A percentile compares a stretch with the other conserved stretches of the same genome.
Evolutionary conservation across 1,140 invertebrate species (phyloP).

Genomic region (Lucilia sericata): DNA sequence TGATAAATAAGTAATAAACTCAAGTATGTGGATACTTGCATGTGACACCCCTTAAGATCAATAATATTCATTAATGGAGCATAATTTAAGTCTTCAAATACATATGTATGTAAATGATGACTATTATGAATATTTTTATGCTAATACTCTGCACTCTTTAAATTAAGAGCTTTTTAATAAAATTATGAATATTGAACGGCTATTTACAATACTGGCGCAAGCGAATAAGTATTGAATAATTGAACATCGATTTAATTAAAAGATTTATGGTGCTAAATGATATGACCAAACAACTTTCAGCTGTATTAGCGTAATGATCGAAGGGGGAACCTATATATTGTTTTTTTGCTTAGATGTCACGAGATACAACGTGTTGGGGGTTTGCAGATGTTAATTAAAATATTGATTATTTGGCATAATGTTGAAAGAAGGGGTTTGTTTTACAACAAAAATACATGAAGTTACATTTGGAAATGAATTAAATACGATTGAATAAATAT

Average conservation of each 20-base stretch:
- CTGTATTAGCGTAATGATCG: not conserved
- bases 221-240: not conserved
- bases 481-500: not conserved
- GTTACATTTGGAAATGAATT: not conserved
- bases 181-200: slow-evolving; percentile 12
- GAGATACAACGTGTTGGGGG: not conserved
- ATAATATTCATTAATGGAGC: too few relatives aligned
- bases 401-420: slow-evolving; percentile 14
- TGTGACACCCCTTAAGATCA: too few relatives aligned
- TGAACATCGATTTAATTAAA: slow-evolving; percentile 35
- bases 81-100: too few relatives aligned
- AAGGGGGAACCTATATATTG: slow-evolving; percentile 8
- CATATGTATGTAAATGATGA: not conserved
- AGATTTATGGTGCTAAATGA: slow-evolving; percentile 28
- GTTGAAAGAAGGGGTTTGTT: slow-evolving; percentile 16
- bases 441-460: not conserved
- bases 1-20: too few relatives aligned
- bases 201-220: not conserved
- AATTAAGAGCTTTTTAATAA: slow-evolving; percentile 1
- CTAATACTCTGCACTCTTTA: not conserved
- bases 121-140: not conserved
- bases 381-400: slow-evolving; percentile 42
- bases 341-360: not conserved
- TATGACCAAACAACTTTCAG: slow-evolving; percentile 16
- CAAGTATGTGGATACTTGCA: too few relatives aligned